A percentile compares a stretch with the other conserved stretches of the same genome.
phyloP scores from a whole-genome alignment of 2,113 vertebrate genomes.

The Percina caprodes region DNA sequence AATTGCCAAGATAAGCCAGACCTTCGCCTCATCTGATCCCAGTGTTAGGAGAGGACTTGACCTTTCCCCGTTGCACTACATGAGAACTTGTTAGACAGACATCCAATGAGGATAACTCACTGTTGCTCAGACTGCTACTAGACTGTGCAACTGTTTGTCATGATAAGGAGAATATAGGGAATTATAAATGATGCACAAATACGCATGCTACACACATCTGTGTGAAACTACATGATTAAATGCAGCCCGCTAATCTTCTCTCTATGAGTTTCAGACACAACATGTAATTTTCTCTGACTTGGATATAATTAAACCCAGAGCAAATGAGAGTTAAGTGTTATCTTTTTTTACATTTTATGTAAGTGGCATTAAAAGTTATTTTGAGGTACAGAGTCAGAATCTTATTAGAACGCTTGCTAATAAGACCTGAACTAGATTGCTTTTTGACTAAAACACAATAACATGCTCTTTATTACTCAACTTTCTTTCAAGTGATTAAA shows the following conservation, averaged over 20 bases:
- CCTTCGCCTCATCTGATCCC: slow-evolving; percentile 32
- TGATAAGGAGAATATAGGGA: background rate
- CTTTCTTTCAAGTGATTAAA: slow-evolving; percentile 2
- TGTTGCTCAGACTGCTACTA: background rate
- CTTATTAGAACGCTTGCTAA: background rate
- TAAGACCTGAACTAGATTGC: slow-evolving; percentile 5
- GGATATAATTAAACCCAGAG: background rate
- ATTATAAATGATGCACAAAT: slow-evolving; percentile 1
- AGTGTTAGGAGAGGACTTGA: slow-evolving; percentile 35
- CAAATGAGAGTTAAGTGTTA: slow-evolving; percentile 2
- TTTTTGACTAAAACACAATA: background rate
- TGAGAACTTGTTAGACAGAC: slow-evolving; percentile 14
- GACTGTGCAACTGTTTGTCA: background rate
- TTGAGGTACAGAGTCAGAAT: background rate
- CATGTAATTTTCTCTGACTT: slow-evolving; percentile 8
- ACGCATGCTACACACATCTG: background rate
- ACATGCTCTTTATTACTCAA: slow-evolving; percentile 10
- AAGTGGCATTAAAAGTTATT: slow-evolving; percentile 18
- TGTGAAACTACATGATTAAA: background rate
- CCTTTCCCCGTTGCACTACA: slow-evolving; percentile 41
- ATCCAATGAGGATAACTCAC: slow-evolving; percentile 17
- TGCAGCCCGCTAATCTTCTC: background rate
- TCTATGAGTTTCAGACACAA: background rate
- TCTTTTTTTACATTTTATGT: background rate
- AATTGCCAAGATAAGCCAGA: slow-evolving; percentile 14